Conservation (phyloP, 1,140 invertebrate genomes). For the Maconellicoccus hirsutus region DNA sequence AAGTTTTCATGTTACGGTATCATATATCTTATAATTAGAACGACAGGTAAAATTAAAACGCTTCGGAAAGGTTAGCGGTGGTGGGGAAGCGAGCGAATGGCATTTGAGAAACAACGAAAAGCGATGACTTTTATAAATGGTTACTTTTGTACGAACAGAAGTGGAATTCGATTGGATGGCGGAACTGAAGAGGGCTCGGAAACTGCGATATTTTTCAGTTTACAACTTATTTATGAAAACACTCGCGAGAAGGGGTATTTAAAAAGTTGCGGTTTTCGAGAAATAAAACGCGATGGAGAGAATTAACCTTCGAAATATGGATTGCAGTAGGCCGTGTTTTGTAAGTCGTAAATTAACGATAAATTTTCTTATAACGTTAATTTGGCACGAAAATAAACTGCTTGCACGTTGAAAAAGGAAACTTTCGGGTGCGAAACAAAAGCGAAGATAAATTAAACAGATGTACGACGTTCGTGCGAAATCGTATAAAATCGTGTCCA, state of each 20-base stretch:
- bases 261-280: neutral
- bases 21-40: slow-evolving; percentile 1
- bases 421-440: neutral
- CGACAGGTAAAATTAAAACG: slow-evolving; percentile 3
- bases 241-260: neutral
- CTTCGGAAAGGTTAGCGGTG: neutral
- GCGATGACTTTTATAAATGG: neutral
- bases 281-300: neutral
- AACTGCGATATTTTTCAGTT: neutral
- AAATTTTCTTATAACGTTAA: neutral
- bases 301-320: slow-evolving; percentile 1
- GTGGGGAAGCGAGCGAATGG: neutral
- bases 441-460: neutral
- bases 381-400: slow-evolving; percentile 3
- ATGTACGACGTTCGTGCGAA: neutral
- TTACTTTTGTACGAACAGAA: neutral
- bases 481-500: too few relatives aligned
- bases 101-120: neutral
- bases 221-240: neutral
- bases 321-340: neutral
- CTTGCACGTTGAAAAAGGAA: neutral
- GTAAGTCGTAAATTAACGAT: neutral
- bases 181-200: neutral
- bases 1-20: slow-evolving; percentile 9
- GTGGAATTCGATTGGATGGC: neutral